phyloP scores from a whole-genome alignment of 1,140 invertebrate genomes.

The Bombus difficillimus region DNA sequence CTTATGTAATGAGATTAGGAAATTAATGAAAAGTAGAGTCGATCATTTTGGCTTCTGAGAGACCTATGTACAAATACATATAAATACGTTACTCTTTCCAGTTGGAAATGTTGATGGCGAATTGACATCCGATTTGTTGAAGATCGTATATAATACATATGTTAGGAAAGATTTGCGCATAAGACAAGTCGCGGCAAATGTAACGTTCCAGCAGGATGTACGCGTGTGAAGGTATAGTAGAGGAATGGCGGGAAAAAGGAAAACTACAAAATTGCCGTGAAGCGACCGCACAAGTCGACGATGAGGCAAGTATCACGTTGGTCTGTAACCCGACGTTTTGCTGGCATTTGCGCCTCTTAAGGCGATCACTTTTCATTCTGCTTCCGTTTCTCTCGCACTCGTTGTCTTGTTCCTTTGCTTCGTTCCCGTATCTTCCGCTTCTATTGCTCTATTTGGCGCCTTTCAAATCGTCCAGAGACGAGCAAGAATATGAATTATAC shows the following conservation, averaged over 20 bases:
- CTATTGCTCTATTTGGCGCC: background rate
- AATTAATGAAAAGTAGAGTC: too few species aligned
- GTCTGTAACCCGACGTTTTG: constrained; percentile 46
- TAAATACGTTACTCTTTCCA: too few species aligned
- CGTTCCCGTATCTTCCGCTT: background rate
- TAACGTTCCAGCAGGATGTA: background rate
- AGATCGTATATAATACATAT: background rate
- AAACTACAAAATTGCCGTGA: constrained; percentile 56
- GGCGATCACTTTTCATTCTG: constrained; percentile 46
- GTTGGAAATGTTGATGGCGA: too few species aligned
- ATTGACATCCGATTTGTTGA: too few species aligned
- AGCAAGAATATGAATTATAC: background rate
- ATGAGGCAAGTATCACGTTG: constrained; percentile 43
- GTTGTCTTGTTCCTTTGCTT: background rate
- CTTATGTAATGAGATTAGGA: too few species aligned
- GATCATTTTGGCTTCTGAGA: too few species aligned
- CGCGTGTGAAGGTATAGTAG: background rate
- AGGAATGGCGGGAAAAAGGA: constrained; percentile 52
- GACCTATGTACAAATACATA: too few species aligned
- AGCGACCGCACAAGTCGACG: constrained; percentile 48
- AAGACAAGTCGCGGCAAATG: constrained; percentile 28
- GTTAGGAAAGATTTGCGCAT: background rate
- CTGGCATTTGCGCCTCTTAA: constrained; percentile 49
- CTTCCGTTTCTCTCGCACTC: constrained; percentile 17
- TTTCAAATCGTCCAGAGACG: background rate